These are phyloP conservation scores for Stramonita haemastoma DNA, from an alignment of 2,888 invertebrate species.

Conservation along the genomic window DNA sequence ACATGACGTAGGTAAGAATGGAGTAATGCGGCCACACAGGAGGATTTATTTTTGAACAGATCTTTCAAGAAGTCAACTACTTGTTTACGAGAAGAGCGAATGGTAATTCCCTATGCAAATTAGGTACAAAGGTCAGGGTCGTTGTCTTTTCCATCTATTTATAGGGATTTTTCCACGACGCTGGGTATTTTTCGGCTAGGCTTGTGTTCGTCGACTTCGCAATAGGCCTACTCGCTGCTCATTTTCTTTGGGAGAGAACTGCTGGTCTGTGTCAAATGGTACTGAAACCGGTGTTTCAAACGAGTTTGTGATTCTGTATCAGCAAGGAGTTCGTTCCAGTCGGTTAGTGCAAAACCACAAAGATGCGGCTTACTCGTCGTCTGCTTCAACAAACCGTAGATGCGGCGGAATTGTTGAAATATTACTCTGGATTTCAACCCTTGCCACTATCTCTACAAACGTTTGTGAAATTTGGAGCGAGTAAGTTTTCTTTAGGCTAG, in stretches of 20 bases:
- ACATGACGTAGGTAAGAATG: too few relatives aligned
- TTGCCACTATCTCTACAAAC: background rate
- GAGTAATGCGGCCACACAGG: too few relatives aligned
- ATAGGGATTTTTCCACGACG: conserved; percentile 9
- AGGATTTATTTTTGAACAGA: too few relatives aligned
- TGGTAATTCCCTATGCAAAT: conserved; percentile 12
- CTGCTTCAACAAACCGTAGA: background rate
- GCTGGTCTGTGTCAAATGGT: background rate
- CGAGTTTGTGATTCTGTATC: background rate
- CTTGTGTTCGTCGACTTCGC: too few relatives aligned
- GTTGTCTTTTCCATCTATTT: background rate
- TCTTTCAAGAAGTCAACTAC: too few relatives aligned
- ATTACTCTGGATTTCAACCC: background rate
- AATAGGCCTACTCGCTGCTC: too few relatives aligned
- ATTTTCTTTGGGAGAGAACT: background rate
- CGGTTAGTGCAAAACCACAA: background rate
- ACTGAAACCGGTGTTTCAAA: background rate
- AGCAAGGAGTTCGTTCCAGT: too few relatives aligned
- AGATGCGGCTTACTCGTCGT: background rate
- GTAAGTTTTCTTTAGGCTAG: background rate
- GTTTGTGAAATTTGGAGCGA: background rate
- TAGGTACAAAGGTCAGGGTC: background rate
- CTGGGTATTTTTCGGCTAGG: background rate
- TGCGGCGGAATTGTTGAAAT: background rate
- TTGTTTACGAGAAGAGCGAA: background rate